Evolutionary conservation across 2,888 invertebrate species (phyloP).

Genomic region (Thymelicus sylvestris): DNA sequence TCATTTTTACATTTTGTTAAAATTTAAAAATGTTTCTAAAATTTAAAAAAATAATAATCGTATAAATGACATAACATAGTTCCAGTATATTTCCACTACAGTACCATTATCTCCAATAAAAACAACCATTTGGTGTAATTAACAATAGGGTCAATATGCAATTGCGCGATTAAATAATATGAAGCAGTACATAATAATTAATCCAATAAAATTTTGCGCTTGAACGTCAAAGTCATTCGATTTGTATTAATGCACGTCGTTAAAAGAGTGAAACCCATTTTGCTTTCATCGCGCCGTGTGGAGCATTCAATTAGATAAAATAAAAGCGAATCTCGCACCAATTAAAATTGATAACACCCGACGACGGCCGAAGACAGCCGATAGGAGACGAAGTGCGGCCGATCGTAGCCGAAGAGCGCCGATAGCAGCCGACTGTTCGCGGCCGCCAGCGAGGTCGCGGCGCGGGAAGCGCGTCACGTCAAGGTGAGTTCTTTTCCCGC

Average conservation of each 20-base stretch:
- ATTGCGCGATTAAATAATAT: slow-evolving; percentile 20
- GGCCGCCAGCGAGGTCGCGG: slow-evolving; percentile 78
- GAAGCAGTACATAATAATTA: slow-evolving; percentile 17
- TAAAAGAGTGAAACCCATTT: slow-evolving; percentile 41
- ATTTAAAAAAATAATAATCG: neutral
- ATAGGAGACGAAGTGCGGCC: slow-evolving; percentile 37
- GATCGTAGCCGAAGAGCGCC: slow-evolving; percentile 43
- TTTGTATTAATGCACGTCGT: slow-evolving; percentile 36
- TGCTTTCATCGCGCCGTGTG: slow-evolving; percentile 46
- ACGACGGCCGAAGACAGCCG: slow-evolving; percentile 55
- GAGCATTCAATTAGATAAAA: slow-evolving; percentile 48
- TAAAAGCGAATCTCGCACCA: slow-evolving; percentile 59
- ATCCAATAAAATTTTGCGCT: slow-evolving; percentile 3
- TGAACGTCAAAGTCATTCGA: slow-evolving; percentile 20
- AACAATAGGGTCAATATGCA: slow-evolving; percentile 25
- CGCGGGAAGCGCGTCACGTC: slow-evolving; percentile 77
- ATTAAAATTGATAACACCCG: slow-evolving; percentile 57
- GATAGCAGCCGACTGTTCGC: slow-evolving; percentile 56
- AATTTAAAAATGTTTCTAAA: too few species aligned
- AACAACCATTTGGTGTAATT: slow-evolving; percentile 31
- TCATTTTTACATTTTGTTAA: too few species aligned
- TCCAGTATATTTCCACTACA: slow-evolving; percentile 24
- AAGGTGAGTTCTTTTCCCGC: slow-evolving; percentile 81
- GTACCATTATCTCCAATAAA: slow-evolving; percentile 22
- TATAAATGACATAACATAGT: slow-evolving; percentile 3